Evolutionary conservation across 2,113 vertebrate genomes (phyloP).

Genomic region (Cettia cetti): DNA sequence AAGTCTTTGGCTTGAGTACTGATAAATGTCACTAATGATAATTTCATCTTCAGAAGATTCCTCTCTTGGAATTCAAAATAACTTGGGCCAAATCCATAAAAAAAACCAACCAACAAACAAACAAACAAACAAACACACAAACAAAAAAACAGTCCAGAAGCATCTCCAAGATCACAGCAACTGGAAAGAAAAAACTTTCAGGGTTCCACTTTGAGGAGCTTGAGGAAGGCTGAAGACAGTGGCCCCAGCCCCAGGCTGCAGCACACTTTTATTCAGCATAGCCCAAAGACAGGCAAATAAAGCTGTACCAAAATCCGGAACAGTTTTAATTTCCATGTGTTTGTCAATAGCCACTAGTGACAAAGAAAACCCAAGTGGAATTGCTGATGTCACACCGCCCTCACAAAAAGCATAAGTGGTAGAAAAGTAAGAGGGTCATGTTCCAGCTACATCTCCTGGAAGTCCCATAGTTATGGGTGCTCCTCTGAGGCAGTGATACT

Average conservation of each 20-base stretch:
- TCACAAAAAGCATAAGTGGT: neutral
- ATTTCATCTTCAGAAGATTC: neutral
- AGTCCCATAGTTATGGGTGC: neutral
- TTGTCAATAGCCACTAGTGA: neutral
- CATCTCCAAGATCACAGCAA: neutral
- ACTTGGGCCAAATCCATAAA: neutral
- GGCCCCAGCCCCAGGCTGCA: neutral
- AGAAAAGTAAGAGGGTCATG: neutral
- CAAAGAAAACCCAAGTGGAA: neutral
- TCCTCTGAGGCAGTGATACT: neutral
- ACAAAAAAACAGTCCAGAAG: neutral
- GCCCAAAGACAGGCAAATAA: neutral
- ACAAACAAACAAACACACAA: too few species aligned
- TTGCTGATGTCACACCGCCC: neutral
- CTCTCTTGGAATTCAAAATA: neutral
- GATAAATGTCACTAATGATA: neutral
- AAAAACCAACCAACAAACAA: neutral
- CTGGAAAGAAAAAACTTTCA: neutral
- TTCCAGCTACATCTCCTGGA: neutral
- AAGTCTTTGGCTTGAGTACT: neutral
- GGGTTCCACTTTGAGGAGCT: rapidly evolving
- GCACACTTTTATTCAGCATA: neutral
- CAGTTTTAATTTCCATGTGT: neutral
- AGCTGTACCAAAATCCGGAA: neutral
- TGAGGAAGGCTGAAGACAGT: neutral